Percentiles rank a stretch among this genome's conserved stretches.
Conservation (phyloP, 1,140 invertebrate genomes). For the Elymnias hypermnestra region DNA sequence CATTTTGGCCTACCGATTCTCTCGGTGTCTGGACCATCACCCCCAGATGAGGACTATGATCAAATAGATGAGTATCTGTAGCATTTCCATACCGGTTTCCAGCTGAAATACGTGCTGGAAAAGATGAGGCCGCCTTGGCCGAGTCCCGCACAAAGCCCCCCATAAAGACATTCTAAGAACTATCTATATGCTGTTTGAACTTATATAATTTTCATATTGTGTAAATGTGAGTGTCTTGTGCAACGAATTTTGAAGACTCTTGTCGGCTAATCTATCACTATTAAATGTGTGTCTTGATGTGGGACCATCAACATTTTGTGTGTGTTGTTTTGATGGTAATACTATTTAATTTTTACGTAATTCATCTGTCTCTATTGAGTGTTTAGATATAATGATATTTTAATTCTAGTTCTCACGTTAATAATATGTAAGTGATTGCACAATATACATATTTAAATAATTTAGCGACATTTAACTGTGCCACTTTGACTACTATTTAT, state of each 20-base stretch:
- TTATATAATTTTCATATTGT: slow-evolving; percentile 1
- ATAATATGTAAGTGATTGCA: slow-evolving; percentile 50
- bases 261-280: slow-evolving; percentile 29
- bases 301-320: slow-evolving; percentile 63
- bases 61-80: slow-evolving; percentile 76
- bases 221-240: slow-evolving; percentile 1
- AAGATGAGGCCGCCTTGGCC: slow-evolving; percentile 63
- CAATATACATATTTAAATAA: slow-evolving; percentile 49
- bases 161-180: slow-evolving; percentile 16
- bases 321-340: slow-evolving; percentile 34
- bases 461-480: slow-evolving; percentile 43
- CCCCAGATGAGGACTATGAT: slow-evolving; percentile 80
- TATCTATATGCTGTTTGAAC: not conserved
- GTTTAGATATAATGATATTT: slow-evolving; percentile 27
- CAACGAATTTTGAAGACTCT: slow-evolving; percentile 45
- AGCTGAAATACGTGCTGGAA: slow-evolving; percentile 68
- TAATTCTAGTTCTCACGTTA: slow-evolving; percentile 36
- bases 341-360: slow-evolving; percentile 12
- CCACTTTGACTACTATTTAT: slow-evolving; percentile 34
- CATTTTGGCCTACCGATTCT: slow-evolving; percentile 85
- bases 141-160: slow-evolving; percentile 52
- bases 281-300: slow-evolving; percentile 52
- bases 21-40: slow-evolving; percentile 86
- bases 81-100: slow-evolving; percentile 70
- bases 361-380: slow-evolving; percentile 38